Evolutionary conservation across 1,140 invertebrate genomes (phyloP).

Genomic region (Cotesia glomerata): DNA sequence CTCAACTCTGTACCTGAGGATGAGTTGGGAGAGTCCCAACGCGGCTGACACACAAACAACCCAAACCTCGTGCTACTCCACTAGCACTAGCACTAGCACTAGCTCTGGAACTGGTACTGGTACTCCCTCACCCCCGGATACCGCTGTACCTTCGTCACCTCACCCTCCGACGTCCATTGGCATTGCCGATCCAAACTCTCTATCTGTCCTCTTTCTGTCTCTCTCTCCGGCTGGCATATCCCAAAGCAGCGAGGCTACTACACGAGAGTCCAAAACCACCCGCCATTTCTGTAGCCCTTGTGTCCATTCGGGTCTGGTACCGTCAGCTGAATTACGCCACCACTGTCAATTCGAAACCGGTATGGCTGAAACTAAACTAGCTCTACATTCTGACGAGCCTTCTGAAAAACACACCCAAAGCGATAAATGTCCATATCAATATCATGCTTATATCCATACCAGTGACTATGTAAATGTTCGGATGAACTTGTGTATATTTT

Average conservation of each 20-base stretch:
- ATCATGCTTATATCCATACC: background rate
- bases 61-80: constrained; percentile 27
- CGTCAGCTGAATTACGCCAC: constrained; percentile 30
- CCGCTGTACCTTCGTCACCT: constrained; percentile 32
- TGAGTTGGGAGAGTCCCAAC: constrained; percentile 37
- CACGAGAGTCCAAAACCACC: constrained; percentile 13
- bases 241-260: background rate
- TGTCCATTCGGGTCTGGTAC: constrained; percentile 16
- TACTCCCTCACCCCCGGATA: constrained; percentile 27
- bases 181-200: constrained; percentile 6
- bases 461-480: background rate
- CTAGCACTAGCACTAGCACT: constrained; percentile 17
- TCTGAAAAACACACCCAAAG: background rate
- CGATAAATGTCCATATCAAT: background rate
- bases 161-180: constrained; percentile 1
- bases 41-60: constrained; percentile 43
- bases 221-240: constrained; percentile 8
- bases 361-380: background rate
- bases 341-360: background rate
- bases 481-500: background rate
- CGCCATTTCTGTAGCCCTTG: background rate
- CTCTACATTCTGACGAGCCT: background rate
- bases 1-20: constrained; percentile 18
- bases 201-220: background rate
- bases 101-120: background rate